Base-by-base conservation (phyloP, 2,113 vertebrate genomes). In the Oceanodroma tethys region DNA sequence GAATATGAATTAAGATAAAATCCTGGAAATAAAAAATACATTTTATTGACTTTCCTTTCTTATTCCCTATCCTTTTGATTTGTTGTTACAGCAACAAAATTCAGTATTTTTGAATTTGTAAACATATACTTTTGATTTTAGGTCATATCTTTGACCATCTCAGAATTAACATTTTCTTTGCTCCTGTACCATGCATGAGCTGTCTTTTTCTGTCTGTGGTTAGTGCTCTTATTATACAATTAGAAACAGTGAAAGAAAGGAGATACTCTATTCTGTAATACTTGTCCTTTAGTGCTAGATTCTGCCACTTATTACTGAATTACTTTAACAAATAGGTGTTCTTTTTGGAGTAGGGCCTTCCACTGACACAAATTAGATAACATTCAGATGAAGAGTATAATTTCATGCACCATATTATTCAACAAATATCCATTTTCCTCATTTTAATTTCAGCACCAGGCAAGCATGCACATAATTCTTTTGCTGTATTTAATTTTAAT, bases 141-240 rank as follows among this genome's bases (percentile, higher is more conserved):
- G 12, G 23, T 3, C 18, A 42, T 1, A 1, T 20, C 5, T 12
- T 58, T 66, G n/a, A 34, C 25, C 14, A 34, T 25, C 21, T 73
- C 36, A 53, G 29, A 66, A 73, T 71, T 32, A 52, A 52, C 3
- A 18, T 62, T 76, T 83, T 75, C n/a, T 15, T 78, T 72, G 11
- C 2, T 53, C 2, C 4, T 38, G 2, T n/a, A 21, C 22, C 32
- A 8, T 27, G 3, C 32, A 8, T 27, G 3, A 67, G 2, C 17
- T 52, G 13, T 26, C 7, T 30, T 79, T 43, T 71, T 66, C 23
- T 74, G 4, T 48, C n/a, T 58, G 6, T 34, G 2, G 0, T 52
- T 67, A 32, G 5, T 34, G 7, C 7, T 45, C 18, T n/a, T 55
- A 12, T 79, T 43, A 11, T 32, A 16, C 27, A 50, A 6, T 32